phyloP scores from a whole-genome alignment of 2,113 vertebrate genomes.

The Oceanodroma tethys region DNA sequence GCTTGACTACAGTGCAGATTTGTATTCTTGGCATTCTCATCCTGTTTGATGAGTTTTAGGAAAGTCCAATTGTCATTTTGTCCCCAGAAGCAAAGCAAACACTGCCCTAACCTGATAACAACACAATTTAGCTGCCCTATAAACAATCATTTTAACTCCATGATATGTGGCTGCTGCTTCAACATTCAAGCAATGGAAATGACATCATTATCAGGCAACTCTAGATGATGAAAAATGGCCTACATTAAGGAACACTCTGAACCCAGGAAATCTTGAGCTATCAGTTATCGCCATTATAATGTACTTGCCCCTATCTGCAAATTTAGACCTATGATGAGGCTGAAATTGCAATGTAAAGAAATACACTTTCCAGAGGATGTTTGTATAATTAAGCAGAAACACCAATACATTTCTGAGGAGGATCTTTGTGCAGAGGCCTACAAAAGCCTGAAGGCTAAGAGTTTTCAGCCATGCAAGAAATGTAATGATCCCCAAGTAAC shows the following conservation, averaged over 20 bases:
- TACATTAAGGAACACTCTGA: constrained; percentile 72
- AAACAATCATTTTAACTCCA: constrained; percentile 66
- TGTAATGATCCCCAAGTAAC: not conserved
- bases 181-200: constrained; percentile 73
- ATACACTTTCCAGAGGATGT: constrained; percentile 18
- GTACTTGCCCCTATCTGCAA: constrained; percentile 56
- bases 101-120: constrained; percentile 72
- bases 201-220: constrained; percentile 70
- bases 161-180: constrained; percentile 64
- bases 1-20: constrained; percentile 22
- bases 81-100: constrained; percentile 68
- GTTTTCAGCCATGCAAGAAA: not conserved
- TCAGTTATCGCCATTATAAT: constrained; percentile 67
- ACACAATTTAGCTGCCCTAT: constrained; percentile 61
- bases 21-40: constrained; percentile 52
- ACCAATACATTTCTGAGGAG: constrained; percentile 7
- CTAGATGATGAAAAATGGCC: constrained; percentile 73
- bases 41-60: constrained; percentile 58
- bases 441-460: not conserved
- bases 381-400: constrained; percentile 66
- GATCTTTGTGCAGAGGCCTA: not conserved
- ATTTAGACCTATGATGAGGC: constrained; percentile 33
- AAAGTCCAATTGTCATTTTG: constrained; percentile 60
- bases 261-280: constrained; percentile 60
- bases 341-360: constrained; percentile 11